phyloP scores from a whole-genome alignment of 2,888 invertebrate genomes.

The Leptopilina drosophilae region DNA sequence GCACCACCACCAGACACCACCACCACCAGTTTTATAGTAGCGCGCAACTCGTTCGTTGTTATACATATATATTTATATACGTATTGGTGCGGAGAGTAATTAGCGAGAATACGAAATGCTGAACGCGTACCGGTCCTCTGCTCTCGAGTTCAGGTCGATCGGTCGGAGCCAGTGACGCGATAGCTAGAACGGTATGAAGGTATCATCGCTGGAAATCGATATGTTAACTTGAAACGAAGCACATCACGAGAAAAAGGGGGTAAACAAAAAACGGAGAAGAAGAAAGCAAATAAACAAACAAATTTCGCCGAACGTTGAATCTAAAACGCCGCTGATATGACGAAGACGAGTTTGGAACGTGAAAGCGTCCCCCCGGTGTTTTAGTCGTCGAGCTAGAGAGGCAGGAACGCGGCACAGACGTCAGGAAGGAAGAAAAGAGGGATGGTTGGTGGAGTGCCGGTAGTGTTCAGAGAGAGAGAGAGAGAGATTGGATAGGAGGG shows the following conservation, averaged over 20 bases:
- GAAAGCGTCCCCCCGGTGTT: slow-evolving; percentile 31
- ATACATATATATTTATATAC: background rate
- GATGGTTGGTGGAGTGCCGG: slow-evolving; percentile 55
- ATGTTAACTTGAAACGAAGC: background rate
- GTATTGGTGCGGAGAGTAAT: slow-evolving; percentile 49
- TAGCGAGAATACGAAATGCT: slow-evolving; percentile 54
- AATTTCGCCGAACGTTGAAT: slow-evolving; percentile 45
- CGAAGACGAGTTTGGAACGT: slow-evolving; percentile 40
- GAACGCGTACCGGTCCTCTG: slow-evolving; percentile 49
- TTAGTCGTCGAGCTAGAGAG: slow-evolving; percentile 48
- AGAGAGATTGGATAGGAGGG: slow-evolving; percentile 45
- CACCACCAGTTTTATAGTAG: slow-evolving; percentile 43
- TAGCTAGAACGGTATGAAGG: slow-evolving; percentile 34
- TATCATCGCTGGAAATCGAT: slow-evolving; percentile 35
- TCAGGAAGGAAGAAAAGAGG: slow-evolving; percentile 61
- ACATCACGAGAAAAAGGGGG: slow-evolving; percentile 31
- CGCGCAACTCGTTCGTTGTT: slow-evolving; percentile 43
- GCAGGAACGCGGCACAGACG: slow-evolving; percentile 63
- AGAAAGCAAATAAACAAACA: no score
- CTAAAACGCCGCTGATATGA: slow-evolving; percentile 46
- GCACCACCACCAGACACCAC: slow-evolving; percentile 34
- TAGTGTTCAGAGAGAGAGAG: no score
- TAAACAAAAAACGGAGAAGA: slow-evolving; percentile 36
- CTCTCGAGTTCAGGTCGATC: slow-evolving; percentile 36
- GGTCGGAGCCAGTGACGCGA: slow-evolving; percentile 10